phyloP scores from a whole-genome alignment of 2,888 invertebrate species.

The Acheta domesticus region DNA sequence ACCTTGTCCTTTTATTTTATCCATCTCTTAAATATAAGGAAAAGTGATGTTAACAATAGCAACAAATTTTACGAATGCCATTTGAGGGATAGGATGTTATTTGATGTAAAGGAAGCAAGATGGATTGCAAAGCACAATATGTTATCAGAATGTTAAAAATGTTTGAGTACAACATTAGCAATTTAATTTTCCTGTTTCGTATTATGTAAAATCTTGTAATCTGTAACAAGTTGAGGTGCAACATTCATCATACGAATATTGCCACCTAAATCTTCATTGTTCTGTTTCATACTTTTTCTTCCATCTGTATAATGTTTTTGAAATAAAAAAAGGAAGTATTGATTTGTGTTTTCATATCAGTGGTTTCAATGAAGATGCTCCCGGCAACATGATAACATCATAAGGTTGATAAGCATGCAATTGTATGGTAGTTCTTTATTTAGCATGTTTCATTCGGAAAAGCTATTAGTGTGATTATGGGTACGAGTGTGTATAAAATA shows the following conservation, averaged over 20 bases:
- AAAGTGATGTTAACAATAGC: not conserved
- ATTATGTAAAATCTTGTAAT: too few relatives aligned
- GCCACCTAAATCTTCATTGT: not conserved
- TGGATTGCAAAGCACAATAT: not conserved
- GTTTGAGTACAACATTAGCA: not conserved
- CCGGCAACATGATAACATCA: not conserved
- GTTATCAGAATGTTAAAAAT: not conserved
- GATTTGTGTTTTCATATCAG: not conserved
- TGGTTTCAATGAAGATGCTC: not conserved
- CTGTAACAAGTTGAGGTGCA: too few relatives aligned
- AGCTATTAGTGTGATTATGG: too few relatives aligned
- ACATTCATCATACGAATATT: not conserved
- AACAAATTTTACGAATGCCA: not conserved
- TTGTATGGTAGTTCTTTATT: too few relatives aligned
- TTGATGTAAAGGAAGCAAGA: not conserved
- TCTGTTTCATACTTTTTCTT: not conserved
- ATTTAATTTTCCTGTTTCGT: not conserved
- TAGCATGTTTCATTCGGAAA: too few relatives aligned
- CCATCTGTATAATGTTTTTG: slow-evolving; percentile 8
- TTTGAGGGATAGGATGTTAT: not conserved
- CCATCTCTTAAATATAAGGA: not conserved
- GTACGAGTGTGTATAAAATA: too few relatives aligned
- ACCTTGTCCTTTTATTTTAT: not conserved
- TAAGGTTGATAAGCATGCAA: too few relatives aligned
- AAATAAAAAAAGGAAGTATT: slow-evolving; percentile 11